Evolutionary conservation across 2,888 invertebrate species (phyloP).

Genomic region (Agrotis segetum): DNA sequence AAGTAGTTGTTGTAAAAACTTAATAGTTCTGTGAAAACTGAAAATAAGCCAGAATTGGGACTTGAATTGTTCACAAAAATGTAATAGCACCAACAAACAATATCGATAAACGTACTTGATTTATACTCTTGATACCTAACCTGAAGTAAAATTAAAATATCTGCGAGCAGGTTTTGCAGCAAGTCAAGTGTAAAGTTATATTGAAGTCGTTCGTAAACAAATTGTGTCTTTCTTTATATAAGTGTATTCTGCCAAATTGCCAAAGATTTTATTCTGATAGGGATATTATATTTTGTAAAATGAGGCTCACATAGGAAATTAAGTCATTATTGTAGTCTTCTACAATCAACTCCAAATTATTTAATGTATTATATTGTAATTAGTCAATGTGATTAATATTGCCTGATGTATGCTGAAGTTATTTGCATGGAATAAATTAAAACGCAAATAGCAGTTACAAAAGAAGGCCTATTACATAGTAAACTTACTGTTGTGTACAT

Average conservation of each 20-base stretch:
- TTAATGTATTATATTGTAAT: constrained; percentile 8
- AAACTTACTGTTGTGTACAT: constrained; percentile 45
- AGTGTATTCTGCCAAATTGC: constrained; percentile 44
- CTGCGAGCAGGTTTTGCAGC: constrained; percentile 9
- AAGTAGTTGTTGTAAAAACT: constrained; percentile 26
- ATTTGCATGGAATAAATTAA: constrained; percentile 4
- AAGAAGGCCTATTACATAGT: constrained; percentile 30
- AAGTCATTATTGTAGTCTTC: constrained; percentile 6
- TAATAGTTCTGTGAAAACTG: constrained; percentile 22
- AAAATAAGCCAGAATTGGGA: constrained; percentile 26
- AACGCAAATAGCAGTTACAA: constrained; percentile 2
- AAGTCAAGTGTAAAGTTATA: constrained; percentile 13
- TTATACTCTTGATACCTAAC: constrained; percentile 5
- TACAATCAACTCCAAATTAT: constrained; percentile 3
- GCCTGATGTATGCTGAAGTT: not conserved
- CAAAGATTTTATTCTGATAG: constrained; percentile 49
- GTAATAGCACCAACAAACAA: constrained; percentile 13
- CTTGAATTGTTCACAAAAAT: constrained; percentile 24
- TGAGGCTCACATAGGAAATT: constrained; percentile 1
- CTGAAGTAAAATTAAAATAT: not conserved
- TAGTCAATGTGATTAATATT: constrained; percentile 11
- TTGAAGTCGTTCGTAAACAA: constrained; percentile 15
- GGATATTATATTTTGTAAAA: constrained; percentile 18
- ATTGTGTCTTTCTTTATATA: constrained; percentile 8
- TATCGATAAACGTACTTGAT: not conserved